Conservation (phyloP, 2,113 vertebrate species). For the mouse (Mus musculus) region DNA sequence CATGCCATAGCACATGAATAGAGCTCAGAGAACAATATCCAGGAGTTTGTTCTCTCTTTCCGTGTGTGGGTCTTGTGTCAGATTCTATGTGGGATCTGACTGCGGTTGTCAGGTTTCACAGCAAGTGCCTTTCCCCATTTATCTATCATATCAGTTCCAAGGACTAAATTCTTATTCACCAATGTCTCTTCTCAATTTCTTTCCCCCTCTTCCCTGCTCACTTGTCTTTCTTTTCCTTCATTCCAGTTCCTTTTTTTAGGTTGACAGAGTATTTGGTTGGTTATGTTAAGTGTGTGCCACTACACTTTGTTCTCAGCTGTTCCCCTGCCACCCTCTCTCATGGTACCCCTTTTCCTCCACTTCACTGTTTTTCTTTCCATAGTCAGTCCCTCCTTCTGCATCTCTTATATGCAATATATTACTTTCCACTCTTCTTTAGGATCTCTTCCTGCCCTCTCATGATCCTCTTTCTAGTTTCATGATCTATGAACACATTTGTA, state of each 20-base stretch:
- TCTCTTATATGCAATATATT: not conserved
- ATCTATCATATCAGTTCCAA: not conserved
- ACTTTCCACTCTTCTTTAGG: not conserved
- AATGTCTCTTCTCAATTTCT: not conserved
- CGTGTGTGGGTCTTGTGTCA: too few relatives aligned
- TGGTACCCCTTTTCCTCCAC: not conserved
- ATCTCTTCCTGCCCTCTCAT: not conserved
- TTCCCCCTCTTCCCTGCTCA: not conserved
- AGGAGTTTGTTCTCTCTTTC: not conserved
- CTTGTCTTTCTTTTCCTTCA: not conserved
- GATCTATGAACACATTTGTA: not conserved
- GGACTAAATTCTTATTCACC: not conserved
- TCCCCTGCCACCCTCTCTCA: fast-evolving
- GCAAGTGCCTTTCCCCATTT: not conserved
- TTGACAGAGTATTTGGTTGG: not conserved
- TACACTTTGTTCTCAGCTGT: too few relatives aligned
- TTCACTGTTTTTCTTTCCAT: not conserved
- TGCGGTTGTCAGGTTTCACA: too few relatives aligned
- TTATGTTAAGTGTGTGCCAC: not conserved
- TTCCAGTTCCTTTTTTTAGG: not conserved
- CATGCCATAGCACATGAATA: not conserved
- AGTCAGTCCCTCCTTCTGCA: not conserved
- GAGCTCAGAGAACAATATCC: not conserved
- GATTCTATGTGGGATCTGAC: too few relatives aligned
- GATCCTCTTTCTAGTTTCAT: not conserved